phyloP scores from a whole-genome alignment of 2,797 vertebrate genomes.

The Agapornis canus region DNA sequence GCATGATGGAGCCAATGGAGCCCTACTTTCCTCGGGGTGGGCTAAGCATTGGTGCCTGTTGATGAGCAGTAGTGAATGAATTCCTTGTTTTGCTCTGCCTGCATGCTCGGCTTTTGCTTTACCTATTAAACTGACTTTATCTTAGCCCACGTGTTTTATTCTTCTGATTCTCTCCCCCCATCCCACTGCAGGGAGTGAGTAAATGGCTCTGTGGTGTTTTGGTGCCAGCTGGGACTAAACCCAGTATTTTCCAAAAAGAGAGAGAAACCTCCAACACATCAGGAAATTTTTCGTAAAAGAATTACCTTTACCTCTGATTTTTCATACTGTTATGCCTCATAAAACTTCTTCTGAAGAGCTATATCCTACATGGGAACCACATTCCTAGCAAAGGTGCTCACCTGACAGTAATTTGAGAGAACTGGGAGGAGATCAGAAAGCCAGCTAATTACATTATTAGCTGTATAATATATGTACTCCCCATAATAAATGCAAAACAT shows the following conservation, averaged over 20 bases:
- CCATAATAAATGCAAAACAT: neutral
- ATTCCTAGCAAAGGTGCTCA: neutral
- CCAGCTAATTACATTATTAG: neutral
- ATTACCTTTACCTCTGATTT: neutral
- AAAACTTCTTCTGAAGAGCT: neutral
- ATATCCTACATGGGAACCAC: neutral
- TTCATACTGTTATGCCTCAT: neutral
- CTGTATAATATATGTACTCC: neutral
- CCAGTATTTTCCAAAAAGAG: neutral
- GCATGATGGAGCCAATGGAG: rapidly evolving
- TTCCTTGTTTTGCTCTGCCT: neutral
- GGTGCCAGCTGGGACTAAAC: neutral
- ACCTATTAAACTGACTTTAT: neutral
- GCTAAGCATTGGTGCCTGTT: neutral
- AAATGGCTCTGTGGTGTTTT: neutral
- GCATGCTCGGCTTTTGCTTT: neutral
- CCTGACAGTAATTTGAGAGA: neutral
- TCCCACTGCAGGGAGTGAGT: neutral
- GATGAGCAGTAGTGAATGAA: neutral
- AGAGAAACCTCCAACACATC: neutral
- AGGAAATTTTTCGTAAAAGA: neutral
- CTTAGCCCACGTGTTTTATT: neutral
- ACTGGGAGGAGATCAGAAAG: neutral
- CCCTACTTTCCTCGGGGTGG: neutral
- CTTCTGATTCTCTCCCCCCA: neutral